These are phyloP conservation scores for Berghia stephanieae DNA, from an alignment of 1,140 invertebrate genomes.

Conservation along the genomic window DNA sequence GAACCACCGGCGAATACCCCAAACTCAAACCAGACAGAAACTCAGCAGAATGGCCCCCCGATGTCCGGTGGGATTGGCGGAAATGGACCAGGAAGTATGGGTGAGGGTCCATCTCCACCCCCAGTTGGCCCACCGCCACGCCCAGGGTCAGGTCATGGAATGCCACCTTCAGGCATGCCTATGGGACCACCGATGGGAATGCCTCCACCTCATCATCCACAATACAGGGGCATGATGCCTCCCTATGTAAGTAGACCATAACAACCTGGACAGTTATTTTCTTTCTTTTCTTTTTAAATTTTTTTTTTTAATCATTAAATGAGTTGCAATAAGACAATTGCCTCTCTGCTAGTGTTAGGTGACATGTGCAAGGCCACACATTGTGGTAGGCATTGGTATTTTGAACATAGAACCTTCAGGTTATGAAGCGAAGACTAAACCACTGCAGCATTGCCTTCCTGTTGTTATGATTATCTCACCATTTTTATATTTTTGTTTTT, in stretches of 20 bases:
- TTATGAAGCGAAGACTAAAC: too few species aligned
- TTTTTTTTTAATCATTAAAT: too few species aligned
- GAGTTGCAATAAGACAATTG: too few species aligned
- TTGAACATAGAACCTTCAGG: too few species aligned
- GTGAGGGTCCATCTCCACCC: slow-evolving; percentile 57
- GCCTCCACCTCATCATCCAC: slow-evolving; percentile 65
- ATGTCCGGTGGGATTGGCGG: slow-evolving; percentile 55
- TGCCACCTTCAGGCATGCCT: slow-evolving; percentile 57
- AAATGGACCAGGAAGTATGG: slow-evolving; percentile 10
- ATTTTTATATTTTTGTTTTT: too few species aligned
- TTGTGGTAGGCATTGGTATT: too few species aligned
- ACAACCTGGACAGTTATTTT: too few species aligned
- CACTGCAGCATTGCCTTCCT: too few species aligned
- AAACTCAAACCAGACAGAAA: slow-evolving; percentile 54
- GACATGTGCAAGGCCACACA: too few species aligned
- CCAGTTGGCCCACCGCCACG: slow-evolving; percentile 73
- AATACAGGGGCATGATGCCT: slow-evolving; percentile 79
- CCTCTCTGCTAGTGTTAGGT: too few species aligned
- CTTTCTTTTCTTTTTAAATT: too few species aligned
- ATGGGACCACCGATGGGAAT: slow-evolving; percentile 62
- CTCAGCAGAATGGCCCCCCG: slow-evolving; percentile 64
- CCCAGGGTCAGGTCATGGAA: slow-evolving; percentile 58
- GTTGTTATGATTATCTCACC: too few species aligned
- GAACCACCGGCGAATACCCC: slow-evolving; percentile 48
- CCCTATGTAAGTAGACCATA: slow-evolving; percentile 68